Evolutionary conservation across 2,113 vertebrate genomes (phyloP).

Genomic region (Heptranchias perlo): DNA sequence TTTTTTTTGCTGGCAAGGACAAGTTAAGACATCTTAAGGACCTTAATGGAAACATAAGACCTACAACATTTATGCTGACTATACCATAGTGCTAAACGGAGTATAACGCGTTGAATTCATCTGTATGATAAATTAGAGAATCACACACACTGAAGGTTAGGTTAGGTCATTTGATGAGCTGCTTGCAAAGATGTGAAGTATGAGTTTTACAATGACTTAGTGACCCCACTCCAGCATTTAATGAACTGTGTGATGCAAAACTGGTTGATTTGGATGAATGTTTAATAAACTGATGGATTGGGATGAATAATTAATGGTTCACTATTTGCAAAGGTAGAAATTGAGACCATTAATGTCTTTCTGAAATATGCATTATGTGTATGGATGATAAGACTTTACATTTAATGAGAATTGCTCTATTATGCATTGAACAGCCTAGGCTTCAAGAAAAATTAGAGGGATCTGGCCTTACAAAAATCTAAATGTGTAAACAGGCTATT

Average conservation of each 20-base stretch:
- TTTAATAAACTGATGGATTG: not conserved
- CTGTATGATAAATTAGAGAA: conserved; percentile 3
- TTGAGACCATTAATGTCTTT: not conserved
- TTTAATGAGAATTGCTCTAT: not conserved
- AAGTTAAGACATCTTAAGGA: not conserved
- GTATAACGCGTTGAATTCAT: not conserved
- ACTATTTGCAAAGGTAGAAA: conserved; percentile 4
- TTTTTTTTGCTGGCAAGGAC: not conserved
- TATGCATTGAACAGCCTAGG: not conserved
- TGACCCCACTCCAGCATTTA: not conserved
- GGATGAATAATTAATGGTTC: conserved; percentile 12
- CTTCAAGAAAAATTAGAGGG: not conserved
- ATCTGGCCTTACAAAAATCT: not conserved
- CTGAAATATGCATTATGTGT: not conserved
- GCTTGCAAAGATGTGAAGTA: not conserved
- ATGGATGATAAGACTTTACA: not conserved
- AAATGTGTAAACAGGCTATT: not conserved
- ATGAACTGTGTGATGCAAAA: conserved; percentile 6
- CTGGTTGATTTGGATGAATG: not conserved
- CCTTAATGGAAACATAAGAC: not conserved
- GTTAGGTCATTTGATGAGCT: not conserved
- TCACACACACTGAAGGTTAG: not conserved
- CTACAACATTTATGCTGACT: not conserved
- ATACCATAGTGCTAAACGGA: not conserved
- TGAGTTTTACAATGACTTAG: not conserved